Evolutionary conservation across 2,113 vertebrate genomes (phyloP), one percentile per base, ranked within the genome.

Genomic region (Cynoglossus semilaevis): DNA sequence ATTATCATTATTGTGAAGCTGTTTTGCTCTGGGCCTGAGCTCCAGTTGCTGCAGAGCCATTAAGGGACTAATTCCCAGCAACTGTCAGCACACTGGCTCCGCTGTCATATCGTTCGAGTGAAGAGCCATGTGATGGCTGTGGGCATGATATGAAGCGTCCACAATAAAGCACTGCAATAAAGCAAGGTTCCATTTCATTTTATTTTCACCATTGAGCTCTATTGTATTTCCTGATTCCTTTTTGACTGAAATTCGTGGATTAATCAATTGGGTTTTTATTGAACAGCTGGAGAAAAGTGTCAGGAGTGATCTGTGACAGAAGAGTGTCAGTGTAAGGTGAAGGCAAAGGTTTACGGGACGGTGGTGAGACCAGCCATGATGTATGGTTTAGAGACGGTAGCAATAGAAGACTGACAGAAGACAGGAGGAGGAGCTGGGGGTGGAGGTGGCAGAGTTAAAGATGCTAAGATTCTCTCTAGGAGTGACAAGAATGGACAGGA

Each of bases 61-160:
- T 56, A 45, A 53, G 67, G 62, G 67, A 72, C 63, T 63, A 61
- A 60, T 79, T 81, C 80, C 67, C 67, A 72, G 65, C 55, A 64
- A 67, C 72, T 72, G 72, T 80, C 80, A 63, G 43, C 35, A 4
- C 65, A 10, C 50, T 48, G 59, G 59, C 57, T 52, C 36, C 15
- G 11, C 49, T 46, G 42, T 78, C 61, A 70, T 70, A 47, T 49
- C 49, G 45, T 34, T 51, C 52, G 64, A 73, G 51, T 19, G 55
- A 59, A 19, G 57, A 65, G 50, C 19, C 1, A 2, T 47, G 22
- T 43, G 61, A 66, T 62, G 50, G 63, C 74, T 74, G 34, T 18
- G 36, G 62, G 63, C 66, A 63, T 52, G 74, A 55, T 71, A 53
- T 63, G 34, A 43, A 6, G 60, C 50, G 41, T 34, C 19, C 18